phyloP scores from a whole-genome alignment of 1,140 invertebrate genomes.

The Drosophila watanabei region DNA sequence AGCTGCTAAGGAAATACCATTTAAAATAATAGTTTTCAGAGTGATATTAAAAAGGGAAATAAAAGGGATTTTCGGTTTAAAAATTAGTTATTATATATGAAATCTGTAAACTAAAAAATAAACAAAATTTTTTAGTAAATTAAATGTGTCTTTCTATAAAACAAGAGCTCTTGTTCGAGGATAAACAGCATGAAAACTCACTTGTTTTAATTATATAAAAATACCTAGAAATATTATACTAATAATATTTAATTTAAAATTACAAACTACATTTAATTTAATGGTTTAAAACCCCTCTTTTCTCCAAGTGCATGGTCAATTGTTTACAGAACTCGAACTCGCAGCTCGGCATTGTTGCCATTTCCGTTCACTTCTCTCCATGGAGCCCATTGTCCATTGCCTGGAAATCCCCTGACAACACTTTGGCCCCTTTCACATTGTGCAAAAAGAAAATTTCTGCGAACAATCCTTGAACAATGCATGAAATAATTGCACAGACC shows the following conservation, averaged over 20 bases:
- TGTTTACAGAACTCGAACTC: conserved; percentile 58
- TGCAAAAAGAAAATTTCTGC: conserved; percentile 71
- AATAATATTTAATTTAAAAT: not conserved
- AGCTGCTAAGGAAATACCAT: too few species aligned
- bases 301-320: conserved; percentile 52
- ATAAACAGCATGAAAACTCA: not conserved
- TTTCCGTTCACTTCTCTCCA: conserved; percentile 57
- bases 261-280: not conserved
- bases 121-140: not conserved
- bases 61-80: too few species aligned
- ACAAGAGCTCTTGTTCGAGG: not conserved
- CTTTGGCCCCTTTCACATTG: conserved; percentile 66
- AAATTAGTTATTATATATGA: too few species aligned
- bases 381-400: conserved; percentile 60
- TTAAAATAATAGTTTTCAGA: too few species aligned
- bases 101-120: too few species aligned
- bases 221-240: too few species aligned
- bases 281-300: not conserved
- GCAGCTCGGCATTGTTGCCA: conserved; percentile 67
- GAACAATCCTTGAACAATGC: conserved; percentile 81
- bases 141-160: not conserved
- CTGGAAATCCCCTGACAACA: conserved; percentile 77
- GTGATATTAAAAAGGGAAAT: too few species aligned
- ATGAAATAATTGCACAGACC: conserved; percentile 73
- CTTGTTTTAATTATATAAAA: not conserved